Conservation (phyloP, 1,140 invertebrate genomes). For the Bombus cullumanus region DNA sequence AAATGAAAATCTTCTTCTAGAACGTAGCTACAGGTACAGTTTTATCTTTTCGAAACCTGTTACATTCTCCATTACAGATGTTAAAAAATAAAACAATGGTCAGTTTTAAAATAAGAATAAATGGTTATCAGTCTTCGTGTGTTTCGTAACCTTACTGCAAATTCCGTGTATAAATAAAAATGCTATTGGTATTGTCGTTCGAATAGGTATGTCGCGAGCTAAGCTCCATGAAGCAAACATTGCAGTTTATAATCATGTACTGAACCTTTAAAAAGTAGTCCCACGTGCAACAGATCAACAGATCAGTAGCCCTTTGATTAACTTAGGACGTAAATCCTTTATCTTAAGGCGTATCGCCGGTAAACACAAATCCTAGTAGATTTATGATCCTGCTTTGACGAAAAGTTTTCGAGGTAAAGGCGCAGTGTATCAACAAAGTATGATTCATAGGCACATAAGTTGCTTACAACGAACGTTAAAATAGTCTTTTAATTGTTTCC, state of each 20-base stretch:
- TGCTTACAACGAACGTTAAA: not conserved
- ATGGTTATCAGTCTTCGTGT: too few relatives aligned
- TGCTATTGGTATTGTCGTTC: not conserved
- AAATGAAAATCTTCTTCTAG: not conserved
- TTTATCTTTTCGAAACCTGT: not conserved
- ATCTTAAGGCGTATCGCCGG: not conserved
- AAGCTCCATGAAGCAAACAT: not conserved
- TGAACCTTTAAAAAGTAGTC: not conserved
- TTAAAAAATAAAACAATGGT: not conserved
- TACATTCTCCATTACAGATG: not conserved
- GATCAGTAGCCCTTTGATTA: not conserved
- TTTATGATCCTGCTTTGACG: constrained; percentile 28
- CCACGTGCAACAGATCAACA: too few relatives aligned
- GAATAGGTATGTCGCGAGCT: not conserved
- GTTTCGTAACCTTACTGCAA: too few relatives aligned
- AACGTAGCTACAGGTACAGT: too few relatives aligned
- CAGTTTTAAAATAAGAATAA: too few relatives aligned
- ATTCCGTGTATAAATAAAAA: not conserved
- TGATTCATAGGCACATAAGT: not conserved
- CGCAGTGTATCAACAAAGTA: not conserved
- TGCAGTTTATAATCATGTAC: constrained; percentile 47
- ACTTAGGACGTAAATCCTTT: not conserved
- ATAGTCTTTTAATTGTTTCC: not conserved
- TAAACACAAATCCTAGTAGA: constrained; percentile 2
- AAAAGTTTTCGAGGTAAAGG: not conserved